Conservation (phyloP, 2,888 invertebrate genomes). For the Drosophila stalkeri region DNA sequence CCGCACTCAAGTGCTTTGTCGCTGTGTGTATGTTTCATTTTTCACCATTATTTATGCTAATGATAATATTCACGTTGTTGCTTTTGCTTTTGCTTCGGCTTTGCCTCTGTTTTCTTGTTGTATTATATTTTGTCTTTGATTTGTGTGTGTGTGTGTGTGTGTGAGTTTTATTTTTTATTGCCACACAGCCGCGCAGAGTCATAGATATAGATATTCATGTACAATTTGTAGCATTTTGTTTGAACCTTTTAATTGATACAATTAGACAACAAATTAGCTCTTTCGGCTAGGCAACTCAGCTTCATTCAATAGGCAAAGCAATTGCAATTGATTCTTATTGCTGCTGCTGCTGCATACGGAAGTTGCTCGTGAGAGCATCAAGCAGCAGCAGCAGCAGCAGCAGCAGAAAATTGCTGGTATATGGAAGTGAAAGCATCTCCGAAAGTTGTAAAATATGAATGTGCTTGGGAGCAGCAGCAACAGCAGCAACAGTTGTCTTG, state of each 20-base stretch:
- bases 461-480: conserved; percentile 42
- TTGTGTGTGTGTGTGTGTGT: neutral
- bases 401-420: conserved; percentile 57
- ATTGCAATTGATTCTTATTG: conserved; percentile 23
- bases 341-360: conserved; percentile 40
- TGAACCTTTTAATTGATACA: conserved; percentile 15
- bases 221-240: conserved; percentile 24
- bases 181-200: conserved; percentile 28
- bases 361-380: conserved; percentile 22
- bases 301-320: neutral
- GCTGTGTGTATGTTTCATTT: conserved; percentile 54
- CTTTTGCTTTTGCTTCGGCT: conserved; percentile 55
- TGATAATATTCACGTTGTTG: conserved; percentile 61
- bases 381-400: conserved; percentile 38
- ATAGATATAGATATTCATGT: conserved; percentile 6
- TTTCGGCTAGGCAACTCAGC: neutral
- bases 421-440: conserved; percentile 75
- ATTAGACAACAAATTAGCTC: conserved; percentile 10
- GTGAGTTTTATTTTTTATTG: conserved; percentile 21
- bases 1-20: conserved; percentile 29
- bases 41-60: conserved; percentile 75
- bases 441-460: conserved; percentile 73
- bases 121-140: conserved; percentile 18
- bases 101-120: conserved; percentile 46
- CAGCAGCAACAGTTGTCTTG: conserved; percentile 22